A percentile compares a stretch with the other conserved stretches of the same genome.
phyloP scores from a whole-genome alignment of 2,797 vertebrate genomes.

The Tenualosa ilisha region DNA sequence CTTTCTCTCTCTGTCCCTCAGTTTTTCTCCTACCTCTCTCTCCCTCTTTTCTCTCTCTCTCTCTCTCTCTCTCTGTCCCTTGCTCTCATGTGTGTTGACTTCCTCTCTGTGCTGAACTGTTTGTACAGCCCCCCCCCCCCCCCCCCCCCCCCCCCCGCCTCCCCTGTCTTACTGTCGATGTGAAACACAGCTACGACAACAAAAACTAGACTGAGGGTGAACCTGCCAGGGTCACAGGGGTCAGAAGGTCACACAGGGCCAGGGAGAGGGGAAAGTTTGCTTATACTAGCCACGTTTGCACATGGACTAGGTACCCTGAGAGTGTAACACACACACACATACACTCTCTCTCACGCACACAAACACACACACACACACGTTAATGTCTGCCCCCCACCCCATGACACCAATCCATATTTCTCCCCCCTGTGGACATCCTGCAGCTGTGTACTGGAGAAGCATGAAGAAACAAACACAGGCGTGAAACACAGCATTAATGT shows the following conservation, averaged over 20 bases:
- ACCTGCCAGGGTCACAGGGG: constrained; percentile 27
- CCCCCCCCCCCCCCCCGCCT: background rate
- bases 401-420: too few species aligned
- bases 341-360: background rate
- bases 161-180: constrained; percentile 35
- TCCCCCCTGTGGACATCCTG: too few species aligned
- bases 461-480: background rate
- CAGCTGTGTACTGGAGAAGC: too few species aligned
- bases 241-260: background rate
- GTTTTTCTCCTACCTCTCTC: background rate
- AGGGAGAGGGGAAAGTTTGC: constrained; percentile 11
- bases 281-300: constrained; percentile 22
- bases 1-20: background rate
- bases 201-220: constrained; percentile 27
- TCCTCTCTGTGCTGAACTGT: background rate
- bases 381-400: too few species aligned
- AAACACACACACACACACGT: background rate
- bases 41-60: background rate
- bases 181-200: constrained; percentile 50
- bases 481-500: background rate
- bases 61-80: background rate
- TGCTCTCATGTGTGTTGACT: background rate
- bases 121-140: background rate
- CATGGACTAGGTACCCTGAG: constrained; percentile 10
- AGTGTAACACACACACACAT: background rate